Conservation (phyloP, 1,140 invertebrate species). For the Musca vetustissima region DNA sequence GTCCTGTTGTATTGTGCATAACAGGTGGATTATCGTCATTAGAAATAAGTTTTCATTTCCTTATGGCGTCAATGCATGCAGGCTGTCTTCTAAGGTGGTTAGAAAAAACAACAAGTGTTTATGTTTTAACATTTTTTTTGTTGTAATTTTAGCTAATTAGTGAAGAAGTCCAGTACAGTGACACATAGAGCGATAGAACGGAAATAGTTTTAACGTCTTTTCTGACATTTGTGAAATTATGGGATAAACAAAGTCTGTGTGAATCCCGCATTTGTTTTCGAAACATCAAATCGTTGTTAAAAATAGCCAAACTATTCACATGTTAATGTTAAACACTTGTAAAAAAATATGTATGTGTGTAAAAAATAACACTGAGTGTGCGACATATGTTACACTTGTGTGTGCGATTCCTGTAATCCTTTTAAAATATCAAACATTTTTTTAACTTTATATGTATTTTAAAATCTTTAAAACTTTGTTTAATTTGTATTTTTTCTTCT, state of each 20-base stretch:
- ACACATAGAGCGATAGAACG: too few relatives aligned
- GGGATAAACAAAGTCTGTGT: too few relatives aligned
- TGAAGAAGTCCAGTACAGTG: too few relatives aligned
- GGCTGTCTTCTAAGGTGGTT: not conserved
- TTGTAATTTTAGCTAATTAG: conserved; percentile 4
- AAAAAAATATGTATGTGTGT: too few relatives aligned
- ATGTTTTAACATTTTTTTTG: not conserved
- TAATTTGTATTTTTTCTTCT: conserved; percentile 1
- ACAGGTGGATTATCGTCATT: conserved; percentile 14
- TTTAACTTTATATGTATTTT: not conserved
- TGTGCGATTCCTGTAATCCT: too few relatives aligned
- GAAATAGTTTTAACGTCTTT: too few relatives aligned
- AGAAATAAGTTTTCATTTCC: conserved; percentile 7
- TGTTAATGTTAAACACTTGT: too few relatives aligned
- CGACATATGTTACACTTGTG: not conserved
- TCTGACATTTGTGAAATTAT: too few relatives aligned
- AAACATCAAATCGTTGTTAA: too few relatives aligned
- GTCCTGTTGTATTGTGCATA: not conserved
- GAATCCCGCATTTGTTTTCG: too few relatives aligned
- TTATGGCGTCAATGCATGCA: not conserved
- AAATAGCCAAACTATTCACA: too few relatives aligned
- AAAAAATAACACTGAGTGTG: too few relatives aligned
- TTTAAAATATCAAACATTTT: not conserved
- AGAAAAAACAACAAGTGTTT: conserved; percentile 14
- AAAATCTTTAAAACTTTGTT: not conserved